Evolutionary conservation across 92 coral and sea anemone species (phyloP).

Genomic region (Actinostola sp.): DNA sequence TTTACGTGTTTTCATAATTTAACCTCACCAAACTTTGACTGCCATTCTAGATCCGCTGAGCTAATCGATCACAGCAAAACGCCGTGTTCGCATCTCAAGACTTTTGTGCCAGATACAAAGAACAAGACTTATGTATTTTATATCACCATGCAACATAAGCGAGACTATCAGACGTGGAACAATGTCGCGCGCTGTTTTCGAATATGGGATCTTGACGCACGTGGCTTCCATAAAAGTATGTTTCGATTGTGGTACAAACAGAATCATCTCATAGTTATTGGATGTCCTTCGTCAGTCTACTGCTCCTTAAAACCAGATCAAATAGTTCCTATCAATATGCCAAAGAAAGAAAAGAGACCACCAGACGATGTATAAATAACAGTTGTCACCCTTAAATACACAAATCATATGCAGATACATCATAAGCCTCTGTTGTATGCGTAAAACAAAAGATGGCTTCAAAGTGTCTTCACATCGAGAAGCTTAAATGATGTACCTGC

Average conservation of each 20-base stretch:
- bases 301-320: slow-evolving; percentile 51
- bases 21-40: no score
- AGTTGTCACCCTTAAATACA: no score
- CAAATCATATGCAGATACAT: no score
- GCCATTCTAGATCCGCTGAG: slow-evolving; percentile 46
- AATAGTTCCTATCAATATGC: slow-evolving; percentile 55
- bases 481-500: no score
- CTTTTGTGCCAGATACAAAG: slow-evolving; percentile 60
- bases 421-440: no score
- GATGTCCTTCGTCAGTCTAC: slow-evolving; percentile 76
- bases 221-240: slow-evolving; percentile 77
- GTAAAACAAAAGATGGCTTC: no score
- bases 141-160: slow-evolving; percentile 49
- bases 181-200: slow-evolving; percentile 67
- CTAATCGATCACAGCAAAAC: slow-evolving; percentile 73
- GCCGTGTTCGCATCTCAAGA: slow-evolving; percentile 63
- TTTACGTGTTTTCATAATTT: no score
- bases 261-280: slow-evolving; percentile 70
- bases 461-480: no score
- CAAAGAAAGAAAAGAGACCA: slow-evolving; percentile 49
- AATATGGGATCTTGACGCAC: slow-evolving; percentile 76
- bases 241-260: slow-evolving; percentile 79
- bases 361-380: no score
- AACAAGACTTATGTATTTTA: slow-evolving; percentile 62
- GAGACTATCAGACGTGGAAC: slow-evolving; percentile 65